Percentiles rank a stretch among this genome's conserved stretches.
These are phyloP conservation scores for Eulemur rubriventer DNA, from an alignment of 2,797 vertebrate species.

Conservation along the genomic window DNA sequence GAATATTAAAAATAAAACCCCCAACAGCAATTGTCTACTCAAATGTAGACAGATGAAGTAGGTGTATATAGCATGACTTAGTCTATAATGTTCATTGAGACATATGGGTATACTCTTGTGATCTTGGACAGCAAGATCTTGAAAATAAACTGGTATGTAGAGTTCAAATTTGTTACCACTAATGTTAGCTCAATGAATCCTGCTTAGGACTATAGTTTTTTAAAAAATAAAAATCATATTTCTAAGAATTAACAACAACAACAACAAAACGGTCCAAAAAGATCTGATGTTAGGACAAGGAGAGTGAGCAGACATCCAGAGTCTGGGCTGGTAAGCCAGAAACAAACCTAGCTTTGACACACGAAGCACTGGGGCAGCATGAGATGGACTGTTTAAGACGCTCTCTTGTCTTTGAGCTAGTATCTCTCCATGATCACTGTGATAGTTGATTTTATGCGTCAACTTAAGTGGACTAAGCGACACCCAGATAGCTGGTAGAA, in stretches of 20 bases:
- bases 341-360: not conserved
- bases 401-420: not conserved
- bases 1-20: not conserved
- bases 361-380: not conserved
- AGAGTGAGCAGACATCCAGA: not conserved
- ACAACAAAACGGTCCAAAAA: not conserved
- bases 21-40: not conserved
- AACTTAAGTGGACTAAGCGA: not conserved
- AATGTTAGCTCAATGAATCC: not conserved
- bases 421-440: not conserved
- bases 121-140: not conserved
- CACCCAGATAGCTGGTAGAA: not conserved
- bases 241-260: not conserved
- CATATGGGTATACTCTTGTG: not conserved
- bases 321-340: not conserved
- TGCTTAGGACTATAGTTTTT: not conserved
- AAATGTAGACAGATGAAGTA: not conserved
- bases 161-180: not conserved
- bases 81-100: not conserved
- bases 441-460: not conserved
- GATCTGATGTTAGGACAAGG: not conserved
- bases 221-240: not conserved
- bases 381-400: not conserved
- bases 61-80: fast-evolving
- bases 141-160: not conserved